These are phyloP conservation scores for Lottia scabra DNA, from an alignment of 2,888 invertebrate species.

Conservation along the genomic window DNA sequence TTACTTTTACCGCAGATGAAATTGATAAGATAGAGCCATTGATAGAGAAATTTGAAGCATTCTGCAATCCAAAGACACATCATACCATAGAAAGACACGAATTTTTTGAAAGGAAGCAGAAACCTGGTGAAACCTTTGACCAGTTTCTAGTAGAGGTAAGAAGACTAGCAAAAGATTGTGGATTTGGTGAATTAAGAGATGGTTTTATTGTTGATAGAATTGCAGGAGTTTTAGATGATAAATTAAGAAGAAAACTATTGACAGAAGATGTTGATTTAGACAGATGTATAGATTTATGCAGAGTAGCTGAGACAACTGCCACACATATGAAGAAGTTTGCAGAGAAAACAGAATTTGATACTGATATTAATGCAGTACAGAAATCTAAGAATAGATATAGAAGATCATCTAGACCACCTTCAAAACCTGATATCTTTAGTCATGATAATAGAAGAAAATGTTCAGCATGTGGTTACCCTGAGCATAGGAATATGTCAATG, in stretches of 20 bases:
- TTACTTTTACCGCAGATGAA: conserved; percentile 9
- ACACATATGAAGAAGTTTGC: background rate
- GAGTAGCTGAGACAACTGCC: background rate
- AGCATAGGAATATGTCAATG: background rate
- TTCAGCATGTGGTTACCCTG: conserved; percentile 1
- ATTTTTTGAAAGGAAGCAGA: conserved; percentile 4
- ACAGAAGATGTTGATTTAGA: background rate
- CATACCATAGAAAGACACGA: background rate
- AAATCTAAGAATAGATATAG: background rate
- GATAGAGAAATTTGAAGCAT: background rate
- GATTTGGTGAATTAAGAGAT: conserved; percentile 16
- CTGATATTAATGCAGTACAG: background rate
- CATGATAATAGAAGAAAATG: background rate
- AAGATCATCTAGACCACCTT: background rate
- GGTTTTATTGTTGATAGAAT: conserved; percentile 14
- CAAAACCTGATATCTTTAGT: background rate
- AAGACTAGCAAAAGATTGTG: conserved; percentile 6
- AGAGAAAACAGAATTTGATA: background rate
- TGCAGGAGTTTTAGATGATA: background rate
- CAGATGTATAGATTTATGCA: background rate
- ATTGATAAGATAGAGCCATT: background rate
- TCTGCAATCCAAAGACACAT: conserved; percentile 10
- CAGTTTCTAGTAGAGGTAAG: conserved; percentile 6
- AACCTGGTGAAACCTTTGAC: conserved; percentile 12
- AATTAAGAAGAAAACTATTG: background rate